Percentiles rank a stretch among this genome's conserved stretches.
phyloP scores from a whole-genome alignment of 2,888 invertebrate genomes.

The Pteria penguin region DNA sequence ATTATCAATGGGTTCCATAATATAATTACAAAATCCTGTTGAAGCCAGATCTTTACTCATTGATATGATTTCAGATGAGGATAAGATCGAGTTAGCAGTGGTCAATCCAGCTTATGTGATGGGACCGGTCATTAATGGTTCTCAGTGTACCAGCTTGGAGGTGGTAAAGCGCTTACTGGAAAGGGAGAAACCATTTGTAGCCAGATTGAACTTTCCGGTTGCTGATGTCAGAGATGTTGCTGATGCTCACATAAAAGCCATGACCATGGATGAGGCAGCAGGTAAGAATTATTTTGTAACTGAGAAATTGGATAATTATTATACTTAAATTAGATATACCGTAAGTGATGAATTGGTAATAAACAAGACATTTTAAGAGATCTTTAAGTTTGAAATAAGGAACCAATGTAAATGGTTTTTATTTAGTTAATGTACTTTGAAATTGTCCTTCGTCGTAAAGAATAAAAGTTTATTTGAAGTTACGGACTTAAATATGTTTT shows the following conservation, averaged over 20 bases:
- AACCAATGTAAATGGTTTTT: too few species aligned
- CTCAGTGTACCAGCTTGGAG: constrained; percentile 72
- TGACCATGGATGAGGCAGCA: constrained; percentile 80
- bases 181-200: constrained; percentile 77
- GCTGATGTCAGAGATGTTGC: constrained; percentile 83
- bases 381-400: too few species aligned
- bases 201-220: constrained; percentile 80
- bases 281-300: constrained; percentile 75
- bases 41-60: too few species aligned
- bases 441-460: too few species aligned
- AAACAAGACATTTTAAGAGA: too few species aligned
- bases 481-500: too few species aligned
- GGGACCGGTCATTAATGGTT: constrained; percentile 80
- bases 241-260: constrained; percentile 81
- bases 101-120: constrained; percentile 82
- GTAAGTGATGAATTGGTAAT: not conserved
- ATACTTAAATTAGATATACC: not conserved
- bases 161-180: constrained; percentile 77
- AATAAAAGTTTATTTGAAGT: too few species aligned
- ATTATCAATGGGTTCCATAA: too few species aligned
- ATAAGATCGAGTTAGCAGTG: constrained; percentile 81
- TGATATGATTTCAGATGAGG: constrained; percentile 78
- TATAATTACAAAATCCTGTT: too few species aligned
- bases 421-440: too few species aligned
- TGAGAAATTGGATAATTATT: too few species aligned